These are phyloP conservation scores for Eurytoma adleriae DNA, from an alignment of 2,888 invertebrate species.

Conservation along the genomic window DNA sequence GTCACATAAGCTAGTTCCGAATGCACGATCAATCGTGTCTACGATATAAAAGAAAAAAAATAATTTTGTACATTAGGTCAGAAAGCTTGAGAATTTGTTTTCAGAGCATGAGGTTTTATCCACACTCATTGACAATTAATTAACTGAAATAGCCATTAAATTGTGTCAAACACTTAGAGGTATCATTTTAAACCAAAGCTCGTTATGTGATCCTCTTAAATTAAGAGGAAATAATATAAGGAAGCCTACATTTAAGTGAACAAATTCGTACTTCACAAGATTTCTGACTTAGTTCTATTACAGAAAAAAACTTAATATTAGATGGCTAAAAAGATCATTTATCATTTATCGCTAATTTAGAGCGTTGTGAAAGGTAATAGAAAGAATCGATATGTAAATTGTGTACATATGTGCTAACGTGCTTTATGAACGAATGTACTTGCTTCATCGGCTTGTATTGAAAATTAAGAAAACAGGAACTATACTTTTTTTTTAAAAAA, in stretches of 20 bases:
- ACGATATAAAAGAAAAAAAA: background rate
- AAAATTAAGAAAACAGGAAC: background rate
- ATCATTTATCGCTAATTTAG: slow-evolving; percentile 45
- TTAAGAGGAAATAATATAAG: slow-evolving; percentile 45
- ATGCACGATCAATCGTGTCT: background rate
- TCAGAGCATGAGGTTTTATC: background rate
- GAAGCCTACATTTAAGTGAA: slow-evolving; percentile 4
- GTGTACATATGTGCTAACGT: slow-evolving; percentile 59
- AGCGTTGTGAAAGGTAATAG: slow-evolving; percentile 37
- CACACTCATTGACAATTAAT: slow-evolving; percentile 12
- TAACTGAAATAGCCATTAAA: slow-evolving; percentile 21
- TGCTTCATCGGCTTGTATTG: slow-evolving; percentile 29
- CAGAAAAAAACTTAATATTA: slow-evolving; percentile 26
- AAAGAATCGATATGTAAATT: slow-evolving; percentile 60
- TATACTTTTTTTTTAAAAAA: slow-evolving; percentile 10
- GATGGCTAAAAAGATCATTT: slow-evolving; percentile 21
- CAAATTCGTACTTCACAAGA: slow-evolving; percentile 26
- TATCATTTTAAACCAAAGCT: slow-evolving; percentile 42
- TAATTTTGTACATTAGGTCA: slow-evolving; percentile 40
- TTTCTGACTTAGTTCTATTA: slow-evolving; percentile 31
- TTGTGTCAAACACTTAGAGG: slow-evolving; percentile 17
- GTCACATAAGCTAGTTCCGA: slow-evolving; percentile 2
- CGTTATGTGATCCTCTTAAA: slow-evolving; percentile 49
- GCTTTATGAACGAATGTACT: slow-evolving; percentile 42
- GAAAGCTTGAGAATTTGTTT: slow-evolving; percentile 32